A percentile compares a stretch with the other conserved stretches of the same genome.
phyloP scores from a whole-genome alignment of 2,797 vertebrate species.

The Glossophaga mutica region DNA sequence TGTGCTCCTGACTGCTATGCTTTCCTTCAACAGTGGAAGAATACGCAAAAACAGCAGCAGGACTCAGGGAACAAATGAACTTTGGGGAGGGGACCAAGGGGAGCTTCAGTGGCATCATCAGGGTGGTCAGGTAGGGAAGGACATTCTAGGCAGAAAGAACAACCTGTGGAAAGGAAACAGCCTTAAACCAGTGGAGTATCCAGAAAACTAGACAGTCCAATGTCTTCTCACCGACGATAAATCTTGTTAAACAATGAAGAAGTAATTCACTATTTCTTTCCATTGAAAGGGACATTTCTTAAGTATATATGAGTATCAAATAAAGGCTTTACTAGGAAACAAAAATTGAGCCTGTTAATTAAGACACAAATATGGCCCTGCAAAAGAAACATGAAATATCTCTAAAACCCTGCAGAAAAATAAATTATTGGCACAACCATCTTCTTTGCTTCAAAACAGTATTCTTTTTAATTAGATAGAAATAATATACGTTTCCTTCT shows the following conservation, averaged over 20 bases:
- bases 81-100: background rate
- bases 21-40: background rate
- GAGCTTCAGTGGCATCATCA: background rate
- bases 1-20: background rate
- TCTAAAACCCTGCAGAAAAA: constrained; percentile 5
- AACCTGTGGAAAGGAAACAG: background rate
- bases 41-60: background rate
- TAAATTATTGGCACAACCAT: background rate
- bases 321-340: background rate
- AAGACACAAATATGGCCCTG: background rate
- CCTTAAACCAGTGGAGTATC: background rate
- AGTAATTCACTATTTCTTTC: background rate
- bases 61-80: no score
- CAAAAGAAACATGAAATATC: background rate
- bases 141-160: background rate
- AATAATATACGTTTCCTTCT: background rate
- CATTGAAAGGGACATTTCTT: background rate
- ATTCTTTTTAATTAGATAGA: constrained; percentile 30
- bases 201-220: background rate
- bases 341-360: background rate
- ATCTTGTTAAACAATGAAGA: background rate
- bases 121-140: background rate
- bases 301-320: background rate
- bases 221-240: background rate
- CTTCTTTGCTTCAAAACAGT: background rate